Conservation (phyloP, 2,113 vertebrate species). For the Nerophis ophidion region DNA sequence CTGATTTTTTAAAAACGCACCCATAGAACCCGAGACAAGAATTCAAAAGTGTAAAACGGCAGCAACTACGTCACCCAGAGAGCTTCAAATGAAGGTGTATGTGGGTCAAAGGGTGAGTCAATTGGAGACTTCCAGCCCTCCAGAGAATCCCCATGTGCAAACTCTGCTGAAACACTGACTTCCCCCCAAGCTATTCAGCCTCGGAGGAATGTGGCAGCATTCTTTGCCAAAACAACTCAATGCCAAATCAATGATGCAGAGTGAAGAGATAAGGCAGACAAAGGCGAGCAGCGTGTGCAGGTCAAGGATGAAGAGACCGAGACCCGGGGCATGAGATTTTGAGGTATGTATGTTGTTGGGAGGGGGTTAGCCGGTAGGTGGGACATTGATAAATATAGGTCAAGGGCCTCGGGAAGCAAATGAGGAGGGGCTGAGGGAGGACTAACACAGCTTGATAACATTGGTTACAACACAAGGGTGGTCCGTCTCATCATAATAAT, state of each 20-base stretch:
- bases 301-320: slow-evolving; percentile 45
- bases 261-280: slow-evolving; percentile 53
- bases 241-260: slow-evolving; percentile 57
- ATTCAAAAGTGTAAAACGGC: slow-evolving; percentile 28
- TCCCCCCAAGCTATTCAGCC: slow-evolving; percentile 13
- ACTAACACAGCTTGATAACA: slow-evolving; percentile 14
- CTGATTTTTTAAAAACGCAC: slow-evolving; percentile 12
- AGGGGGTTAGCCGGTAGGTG: slow-evolving; percentile 18
- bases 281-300: slow-evolving; percentile 43
- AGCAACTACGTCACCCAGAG: slow-evolving; percentile 44
- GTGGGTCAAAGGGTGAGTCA: slow-evolving; percentile 30
- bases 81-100: slow-evolving; percentile 29
- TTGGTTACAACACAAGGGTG: slow-evolving; percentile 14
- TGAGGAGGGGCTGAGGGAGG: slow-evolving; percentile 14
- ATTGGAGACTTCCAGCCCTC: slow-evolving; percentile 5
- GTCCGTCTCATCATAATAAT: slow-evolving; percentile 5
- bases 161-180: neutral
- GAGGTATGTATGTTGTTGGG: slow-evolving; percentile 11
- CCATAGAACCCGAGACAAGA: slow-evolving; percentile 28
- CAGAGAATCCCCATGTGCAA: slow-evolving; percentile 3
- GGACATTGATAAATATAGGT: slow-evolving; percentile 56
- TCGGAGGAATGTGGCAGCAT: slow-evolving; percentile 46
- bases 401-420: slow-evolving; percentile 44
- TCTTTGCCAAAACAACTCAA: slow-evolving; percentile 50
- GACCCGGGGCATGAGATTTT: slow-evolving; percentile 23